Conservation (phyloP, 2,888 invertebrate genomes). For the Asteroscopus sphinx region DNA sequence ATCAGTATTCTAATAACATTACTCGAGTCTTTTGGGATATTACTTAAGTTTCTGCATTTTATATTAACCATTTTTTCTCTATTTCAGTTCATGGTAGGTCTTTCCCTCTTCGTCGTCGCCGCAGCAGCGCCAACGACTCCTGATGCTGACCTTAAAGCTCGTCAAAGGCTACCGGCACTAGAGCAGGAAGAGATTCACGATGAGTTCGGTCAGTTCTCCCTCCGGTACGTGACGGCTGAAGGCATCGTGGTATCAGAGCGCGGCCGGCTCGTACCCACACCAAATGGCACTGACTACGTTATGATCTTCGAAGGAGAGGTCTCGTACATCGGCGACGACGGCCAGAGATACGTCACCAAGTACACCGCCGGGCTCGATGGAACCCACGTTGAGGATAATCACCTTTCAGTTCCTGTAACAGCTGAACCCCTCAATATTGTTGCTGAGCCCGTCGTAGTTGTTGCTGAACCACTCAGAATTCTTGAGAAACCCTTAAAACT, state of each 20-base stretch:
- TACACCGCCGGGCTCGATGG: conserved; percentile 75
- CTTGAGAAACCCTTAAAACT: background rate
- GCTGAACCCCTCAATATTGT: conserved; percentile 41
- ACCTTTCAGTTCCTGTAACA: conserved; percentile 63
- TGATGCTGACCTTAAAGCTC: conserved; percentile 46
- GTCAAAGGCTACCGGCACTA: conserved; percentile 64
- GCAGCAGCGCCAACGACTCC: conserved; percentile 57
- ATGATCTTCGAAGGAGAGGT: conserved; percentile 73
- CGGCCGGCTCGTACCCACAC: conserved; percentile 69
- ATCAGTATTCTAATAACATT: background rate
- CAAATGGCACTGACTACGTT: conserved; percentile 64
- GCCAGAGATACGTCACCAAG: conserved; percentile 72
- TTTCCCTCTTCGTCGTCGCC: conserved; percentile 59
- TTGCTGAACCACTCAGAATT: background rate
- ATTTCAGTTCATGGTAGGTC: conserved; percentile 63
- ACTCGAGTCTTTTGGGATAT: background rate
- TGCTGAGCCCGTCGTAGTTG: background rate
- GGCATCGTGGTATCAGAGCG: conserved; percentile 71
- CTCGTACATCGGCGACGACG: conserved; percentile 72
- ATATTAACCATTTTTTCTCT: background rate
- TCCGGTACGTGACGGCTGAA: conserved; percentile 75
- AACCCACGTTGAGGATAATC: conserved; percentile 66
- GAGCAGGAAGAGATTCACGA: conserved; percentile 70
- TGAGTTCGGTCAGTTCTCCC: conserved; percentile 71
- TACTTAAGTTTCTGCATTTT: no score